Evolutionary conservation across 2,113 vertebrate species (phyloP), one percentile per base, ranked within the genome.

Genomic region (Myiopsitta monachus): DNA sequence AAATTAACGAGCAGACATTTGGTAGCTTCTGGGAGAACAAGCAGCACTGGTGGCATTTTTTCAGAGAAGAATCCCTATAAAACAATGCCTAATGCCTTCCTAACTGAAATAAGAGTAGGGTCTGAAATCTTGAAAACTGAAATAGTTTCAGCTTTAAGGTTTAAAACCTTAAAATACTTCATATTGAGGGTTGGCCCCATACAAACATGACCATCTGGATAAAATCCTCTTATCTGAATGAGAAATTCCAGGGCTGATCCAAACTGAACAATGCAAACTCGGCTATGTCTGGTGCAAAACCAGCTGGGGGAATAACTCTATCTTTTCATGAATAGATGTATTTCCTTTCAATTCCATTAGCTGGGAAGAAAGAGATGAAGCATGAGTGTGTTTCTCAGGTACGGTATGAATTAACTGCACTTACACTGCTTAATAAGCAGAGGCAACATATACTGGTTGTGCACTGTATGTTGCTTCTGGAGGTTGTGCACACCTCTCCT

Each of bases 1-100:
- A 97, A 96, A 92, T 85, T 94, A 95, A 94, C 16, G 87, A 91
- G 30, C 68, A 92, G 69, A 75, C 41, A 75, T 31, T 59, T 59
- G 39, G 66, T 88, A 47, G 87, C 64, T 82, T 92, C 79, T 67
- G 49, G 83, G 64, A 59, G 38, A 61, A 41, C 63, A 91, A 44
- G 73, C 33, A 64, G 36, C 23, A 61, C 14, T 19, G 19, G 26
- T 73, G 73, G 26, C 33, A 92, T 27, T 14, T 79, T 89, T 85
- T 91, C 30, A 69, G 67, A 83, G 47, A 73, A 87, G 54, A 83
- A 52, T 38, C 16, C 41, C 62, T 54, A 64, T 81, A 85, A 92
- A 94, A 86, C 14, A 79, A 47, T 47, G 54, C 4, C 18, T 69
- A 75, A 41, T 44, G 39, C 16, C 39, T 68, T 89, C 46, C 19